Evolutionary conservation across 2,888 invertebrate species (phyloP), one percentile per base, ranked within the genome.

Genomic region (Pristionchus japonicus): DNA sequence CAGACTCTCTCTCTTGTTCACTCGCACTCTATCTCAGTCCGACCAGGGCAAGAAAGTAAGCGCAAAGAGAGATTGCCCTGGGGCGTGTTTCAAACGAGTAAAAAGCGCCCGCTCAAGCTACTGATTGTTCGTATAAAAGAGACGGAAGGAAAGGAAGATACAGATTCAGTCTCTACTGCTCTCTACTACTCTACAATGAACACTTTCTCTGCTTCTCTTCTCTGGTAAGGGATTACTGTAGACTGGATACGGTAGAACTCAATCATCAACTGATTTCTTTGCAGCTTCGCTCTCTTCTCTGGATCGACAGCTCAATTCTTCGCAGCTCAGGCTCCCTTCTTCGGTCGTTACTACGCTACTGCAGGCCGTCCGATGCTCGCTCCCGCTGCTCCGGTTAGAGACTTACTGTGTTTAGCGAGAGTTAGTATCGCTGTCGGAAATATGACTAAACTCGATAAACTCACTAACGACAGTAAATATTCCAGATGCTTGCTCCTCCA

Each of bases 231-330:
- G 52, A 52, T 52, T 52, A 52, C 52, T 52, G 52, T 49, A 49
- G 49, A 49, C n/a, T n/a, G 15, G 23, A 40, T 40, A 31, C 34
- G 13, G 34, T 74, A 74, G 40, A 61, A n/a, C 61, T 67, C 67
- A 49, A 49, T 82, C 82, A 27, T 15, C 49, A 47, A 49, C 82
- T 82, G 47, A 47, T 67, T 67, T 57, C 17, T 23, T 27, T 84
- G 4, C 61, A 84, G 84, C 27, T 57, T 84, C 84, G 84, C 61
- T 40, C 84, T 84, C n/a, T n/a, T 84, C 61, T 61, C 84, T 31
- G 84, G 84, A 84, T 57, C n/a, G n/a, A n/a, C n/a, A n/a, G n/a
- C n/a, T n/a, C n/a, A n/a, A n/a, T n/a, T n/a, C n/a, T n/a, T n/a
- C n/a, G n/a, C n/a, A n/a, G n/a, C n/a, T n/a, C n/a, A n/a, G n/a